Conservation (phyloP, 2,797 vertebrate genomes). For the Chrysocyon brachyurus region DNA sequence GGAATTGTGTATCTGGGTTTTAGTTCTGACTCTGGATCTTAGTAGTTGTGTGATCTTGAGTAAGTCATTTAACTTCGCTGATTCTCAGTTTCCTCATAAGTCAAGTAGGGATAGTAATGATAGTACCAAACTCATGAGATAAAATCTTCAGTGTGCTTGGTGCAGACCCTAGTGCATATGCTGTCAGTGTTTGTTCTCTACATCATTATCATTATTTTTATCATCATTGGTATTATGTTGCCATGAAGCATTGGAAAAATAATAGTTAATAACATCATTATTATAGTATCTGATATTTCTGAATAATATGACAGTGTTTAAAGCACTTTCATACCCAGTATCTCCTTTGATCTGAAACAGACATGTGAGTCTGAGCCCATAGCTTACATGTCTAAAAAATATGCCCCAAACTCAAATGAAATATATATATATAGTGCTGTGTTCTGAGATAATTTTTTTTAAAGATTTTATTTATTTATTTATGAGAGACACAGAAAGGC, state of each 20-base stretch:
- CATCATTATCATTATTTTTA: neutral
- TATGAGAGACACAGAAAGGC: too few relatives aligned
- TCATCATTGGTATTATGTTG: neutral
- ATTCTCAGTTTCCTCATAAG: slow-evolving; percentile 46
- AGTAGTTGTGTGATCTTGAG: neutral
- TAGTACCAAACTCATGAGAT: neutral
- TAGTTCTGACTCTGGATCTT: neutral
- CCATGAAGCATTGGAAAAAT: neutral
- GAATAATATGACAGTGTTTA: neutral
- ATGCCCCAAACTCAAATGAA: neutral
- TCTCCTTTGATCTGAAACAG: slow-evolving; percentile 5
- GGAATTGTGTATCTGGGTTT: neutral
- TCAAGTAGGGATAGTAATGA: neutral
- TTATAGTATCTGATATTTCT: neutral
- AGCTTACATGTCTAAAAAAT: neutral
- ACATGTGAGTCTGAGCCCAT: neutral
- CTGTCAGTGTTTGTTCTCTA: neutral
- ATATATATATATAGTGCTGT: neutral
- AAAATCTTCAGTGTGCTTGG: neutral
- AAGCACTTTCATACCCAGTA: neutral
- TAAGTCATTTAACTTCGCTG: neutral
- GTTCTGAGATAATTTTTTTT: neutral
- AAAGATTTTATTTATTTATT: too few relatives aligned
- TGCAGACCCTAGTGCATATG: neutral
- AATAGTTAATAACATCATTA: neutral